Percentiles rank a stretch among this genome's conserved stretches.
Conservation (phyloP, 2,888 invertebrate species). For the Ophioninae sp. region DNA sequence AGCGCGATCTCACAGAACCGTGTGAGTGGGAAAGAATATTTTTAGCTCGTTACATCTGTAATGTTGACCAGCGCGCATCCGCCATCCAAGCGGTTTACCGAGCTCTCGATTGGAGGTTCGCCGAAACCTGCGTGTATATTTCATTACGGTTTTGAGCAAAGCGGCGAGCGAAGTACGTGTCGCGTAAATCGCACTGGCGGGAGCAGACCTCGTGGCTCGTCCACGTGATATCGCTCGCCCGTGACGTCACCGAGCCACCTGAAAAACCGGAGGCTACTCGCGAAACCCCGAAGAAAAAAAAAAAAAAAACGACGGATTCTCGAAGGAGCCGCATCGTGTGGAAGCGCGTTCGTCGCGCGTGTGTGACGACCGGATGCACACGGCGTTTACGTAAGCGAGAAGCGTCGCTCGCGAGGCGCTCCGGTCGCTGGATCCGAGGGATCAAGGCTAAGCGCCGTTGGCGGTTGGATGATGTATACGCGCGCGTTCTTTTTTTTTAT, state of each 20-base stretch:
- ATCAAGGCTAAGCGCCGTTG: conserved; percentile 78
- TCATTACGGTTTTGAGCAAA: background rate
- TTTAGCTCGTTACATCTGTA: background rate
- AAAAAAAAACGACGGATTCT: background rate
- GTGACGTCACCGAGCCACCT: conserved; percentile 49
- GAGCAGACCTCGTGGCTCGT: conserved; percentile 51
- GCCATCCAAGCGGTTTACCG: background rate
- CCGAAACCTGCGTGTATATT: too few species aligned
- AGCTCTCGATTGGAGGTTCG: background rate
- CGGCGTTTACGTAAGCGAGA: conserved; percentile 76
- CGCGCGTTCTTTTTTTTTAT: conserved; percentile 10
- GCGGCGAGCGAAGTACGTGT: background rate
- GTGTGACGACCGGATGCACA: conserved; percentile 55
- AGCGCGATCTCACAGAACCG: conserved; percentile 9
- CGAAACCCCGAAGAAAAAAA: background rate
- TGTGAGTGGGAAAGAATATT: background rate
- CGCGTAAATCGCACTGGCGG: background rate
- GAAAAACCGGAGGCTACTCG: conserved; percentile 16
- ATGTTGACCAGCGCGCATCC: background rate
- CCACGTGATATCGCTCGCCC: conserved; percentile 49
- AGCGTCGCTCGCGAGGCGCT: conserved; percentile 69
- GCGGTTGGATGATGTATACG: conserved; percentile 35
- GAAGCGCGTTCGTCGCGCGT: conserved; percentile 5
- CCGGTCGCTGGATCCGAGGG: conserved; percentile 71
- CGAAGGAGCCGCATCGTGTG: conserved; percentile 24